These are phyloP conservation scores for Orthonyx spaldingii DNA, from an alignment of 2,113 vertebrate species.

Conservation along the genomic window DNA sequence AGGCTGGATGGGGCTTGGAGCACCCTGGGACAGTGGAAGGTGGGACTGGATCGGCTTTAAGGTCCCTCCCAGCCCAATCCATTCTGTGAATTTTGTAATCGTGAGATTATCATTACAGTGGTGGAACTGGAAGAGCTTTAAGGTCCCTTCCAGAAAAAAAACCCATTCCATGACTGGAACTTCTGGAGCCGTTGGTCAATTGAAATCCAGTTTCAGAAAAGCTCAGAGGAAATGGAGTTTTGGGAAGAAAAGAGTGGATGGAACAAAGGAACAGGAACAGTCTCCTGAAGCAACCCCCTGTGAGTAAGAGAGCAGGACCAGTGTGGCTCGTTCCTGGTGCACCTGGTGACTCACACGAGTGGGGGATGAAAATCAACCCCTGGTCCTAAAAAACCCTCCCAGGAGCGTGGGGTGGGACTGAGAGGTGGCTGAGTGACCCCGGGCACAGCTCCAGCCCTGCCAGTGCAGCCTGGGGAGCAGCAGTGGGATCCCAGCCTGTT, in stretches of 20 bases:
- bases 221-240: background rate
- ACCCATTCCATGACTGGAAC: background rate
- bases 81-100: background rate
- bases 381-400: background rate
- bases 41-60: background rate
- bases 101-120: background rate
- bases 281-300: background rate
- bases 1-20: background rate
- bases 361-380: background rate
- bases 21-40: background rate
- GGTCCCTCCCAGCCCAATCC: background rate
- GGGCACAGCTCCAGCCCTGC: background rate
- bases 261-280: background rate
- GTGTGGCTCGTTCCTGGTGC: background rate
- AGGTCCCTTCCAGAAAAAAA: background rate
- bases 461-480: background rate
- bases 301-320: background rate
- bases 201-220: background rate
- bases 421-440: background rate
- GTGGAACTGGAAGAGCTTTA: background rate
- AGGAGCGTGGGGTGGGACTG: background rate
- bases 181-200: background rate
- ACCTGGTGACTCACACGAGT: background rate
- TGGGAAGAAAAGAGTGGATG: background rate
- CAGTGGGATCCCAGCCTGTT: accelerated